Evolutionary conservation across 2,113 vertebrate genomes (phyloP), one percentile per base, ranked within the genome.

Genomic region (Agelaius tricolor): DNA sequence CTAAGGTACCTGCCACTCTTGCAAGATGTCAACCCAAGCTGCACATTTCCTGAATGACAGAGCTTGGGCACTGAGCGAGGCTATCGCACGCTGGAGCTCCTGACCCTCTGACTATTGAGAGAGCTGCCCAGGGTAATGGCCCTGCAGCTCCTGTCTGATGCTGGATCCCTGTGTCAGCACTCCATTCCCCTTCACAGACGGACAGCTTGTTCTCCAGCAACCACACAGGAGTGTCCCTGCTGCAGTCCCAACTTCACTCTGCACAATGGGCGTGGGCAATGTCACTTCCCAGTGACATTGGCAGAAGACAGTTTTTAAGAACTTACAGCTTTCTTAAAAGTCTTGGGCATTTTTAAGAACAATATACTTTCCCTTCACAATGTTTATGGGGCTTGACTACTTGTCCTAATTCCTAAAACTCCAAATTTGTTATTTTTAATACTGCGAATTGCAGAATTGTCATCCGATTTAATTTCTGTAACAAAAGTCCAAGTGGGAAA

Each of bases 191-290:
- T 59, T 57, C 41, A 27, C 41, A 72, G 18, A 20, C 71, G 37
- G 51, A 30, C 31, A 43, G 8, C 1, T 0, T n/a, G 17, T 8
- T 75, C 61, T 74, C 16, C 62, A 46, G 57, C 11, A 66, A 26
- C 11, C 13, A 19, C 15, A 14, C 6, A 6, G 7, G 2, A 30
- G 15, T 31, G 33, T 31, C 44, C 17, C 35, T 61, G 59, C 55
- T 69, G 51, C 55, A 77, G 30, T 28, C 26, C 49, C 39, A 49
- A 7, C 35, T 80, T 76, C 5, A 10, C 9, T 68, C 24, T 77
- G 49, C 27, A 37, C 21, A 43, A 13, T 0, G 1, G 21, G 12
- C 0, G 0, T 33, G 17, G 18, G 26, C 46, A 71, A 12, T 23
- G 31, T 26, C 27, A 66, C 13, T 79, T 66, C 21, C 33, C 43